Conservation (phyloP, 2,888 invertebrate genomes). For the Subacronicta megacephala region DNA sequence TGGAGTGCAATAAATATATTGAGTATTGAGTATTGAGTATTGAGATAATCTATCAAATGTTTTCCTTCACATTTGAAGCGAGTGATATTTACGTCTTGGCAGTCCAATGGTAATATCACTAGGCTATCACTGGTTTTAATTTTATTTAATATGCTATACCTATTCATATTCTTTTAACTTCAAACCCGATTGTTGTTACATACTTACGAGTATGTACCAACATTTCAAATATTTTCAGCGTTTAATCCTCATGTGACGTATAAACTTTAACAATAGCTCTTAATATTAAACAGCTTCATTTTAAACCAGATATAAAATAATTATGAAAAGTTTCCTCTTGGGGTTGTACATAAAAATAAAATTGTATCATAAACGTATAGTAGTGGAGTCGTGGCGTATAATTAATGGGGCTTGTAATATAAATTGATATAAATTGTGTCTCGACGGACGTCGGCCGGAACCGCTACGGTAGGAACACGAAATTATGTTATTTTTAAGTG, state of each 20-base stretch:
- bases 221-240: background rate
- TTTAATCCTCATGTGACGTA: background rate
- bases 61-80: too few species aligned
- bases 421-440: slow-evolving; percentile 63
- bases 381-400: slow-evolving; percentile 49
- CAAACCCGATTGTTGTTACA: too few species aligned
- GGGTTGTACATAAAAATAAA: slow-evolving; percentile 29
- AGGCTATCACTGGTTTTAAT: too few species aligned
- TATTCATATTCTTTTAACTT: too few species aligned
- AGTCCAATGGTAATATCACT: too few species aligned
- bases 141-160: too few species aligned
- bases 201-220: too few species aligned
- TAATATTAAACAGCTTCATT: background rate
- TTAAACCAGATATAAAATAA: slow-evolving; percentile 5
- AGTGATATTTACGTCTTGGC: too few species aligned
- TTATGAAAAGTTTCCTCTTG: slow-evolving; percentile 8
- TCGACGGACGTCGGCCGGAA: slow-evolving; percentile 38
- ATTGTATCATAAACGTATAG: slow-evolving; percentile 53
- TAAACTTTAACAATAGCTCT: background rate
- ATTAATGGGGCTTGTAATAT: slow-evolving; percentile 53
- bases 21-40: too few species aligned
- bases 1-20: too few species aligned
- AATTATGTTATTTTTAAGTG: slow-evolving; percentile 31
- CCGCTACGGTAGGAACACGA: slow-evolving; percentile 36
- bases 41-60: too few species aligned